phyloP scores from a whole-genome alignment of 2,888 invertebrate species.

The Tachina lurida region DNA sequence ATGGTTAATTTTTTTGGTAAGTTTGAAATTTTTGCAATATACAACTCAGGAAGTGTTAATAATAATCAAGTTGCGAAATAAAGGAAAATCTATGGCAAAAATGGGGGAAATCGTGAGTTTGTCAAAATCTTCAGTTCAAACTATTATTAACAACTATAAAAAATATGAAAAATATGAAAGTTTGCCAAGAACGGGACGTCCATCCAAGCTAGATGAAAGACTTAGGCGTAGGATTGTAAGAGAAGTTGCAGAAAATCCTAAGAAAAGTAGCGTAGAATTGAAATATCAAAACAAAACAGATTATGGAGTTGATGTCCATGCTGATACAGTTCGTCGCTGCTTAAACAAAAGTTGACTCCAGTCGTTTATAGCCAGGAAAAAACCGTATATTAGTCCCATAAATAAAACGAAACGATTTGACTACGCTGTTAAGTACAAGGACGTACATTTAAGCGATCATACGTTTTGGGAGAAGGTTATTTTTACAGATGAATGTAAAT shows the following conservation, averaged over 20 bases:
- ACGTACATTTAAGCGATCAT: too few species aligned
- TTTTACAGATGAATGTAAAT: too few species aligned
- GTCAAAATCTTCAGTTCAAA: neutral
- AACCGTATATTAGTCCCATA: too few species aligned
- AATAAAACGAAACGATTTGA: too few species aligned
- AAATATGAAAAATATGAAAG: neutral
- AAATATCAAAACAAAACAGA: neutral
- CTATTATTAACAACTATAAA: neutral
- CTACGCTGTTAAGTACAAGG: too few species aligned
- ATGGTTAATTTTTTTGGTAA: too few species aligned
- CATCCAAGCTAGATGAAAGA: conserved; percentile 8
- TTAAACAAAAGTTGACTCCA: neutral
- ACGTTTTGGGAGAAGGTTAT: too few species aligned
- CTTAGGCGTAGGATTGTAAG: neutral
- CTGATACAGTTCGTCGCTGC: conserved; percentile 26
- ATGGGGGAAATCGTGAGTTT: neutral
- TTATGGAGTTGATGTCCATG: conserved; percentile 9
- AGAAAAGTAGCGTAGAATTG: neutral
- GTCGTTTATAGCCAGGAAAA: neutral
- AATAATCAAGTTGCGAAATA: neutral
- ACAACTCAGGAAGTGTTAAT: neutral
- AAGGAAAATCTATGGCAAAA: conserved; percentile 13
- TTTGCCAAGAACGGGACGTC: conserved; percentile 2
- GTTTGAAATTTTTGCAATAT: too few species aligned
- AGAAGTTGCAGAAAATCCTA: conserved; percentile 17